These are phyloP conservation scores for Brotogeris chrysoptera DNA, from an alignment of 2,797 vertebrate species.

Conservation along the genomic window DNA sequence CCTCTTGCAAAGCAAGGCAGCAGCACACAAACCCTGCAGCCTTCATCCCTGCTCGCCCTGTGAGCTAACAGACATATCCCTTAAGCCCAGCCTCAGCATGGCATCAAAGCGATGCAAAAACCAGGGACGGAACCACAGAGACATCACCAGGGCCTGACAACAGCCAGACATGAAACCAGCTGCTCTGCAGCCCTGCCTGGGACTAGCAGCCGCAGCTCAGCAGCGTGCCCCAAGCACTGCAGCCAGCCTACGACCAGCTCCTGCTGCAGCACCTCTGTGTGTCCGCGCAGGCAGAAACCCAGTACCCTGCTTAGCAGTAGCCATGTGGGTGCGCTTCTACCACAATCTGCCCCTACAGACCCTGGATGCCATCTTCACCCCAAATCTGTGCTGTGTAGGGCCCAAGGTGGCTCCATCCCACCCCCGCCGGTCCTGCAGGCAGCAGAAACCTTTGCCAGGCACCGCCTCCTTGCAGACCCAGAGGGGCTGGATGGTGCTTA, in stretches of 20 bases:
- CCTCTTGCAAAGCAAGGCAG: background rate
- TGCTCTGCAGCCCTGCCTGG: fast-evolving
- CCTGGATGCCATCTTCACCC: background rate
- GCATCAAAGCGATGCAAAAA: background rate
- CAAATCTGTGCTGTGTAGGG: background rate
- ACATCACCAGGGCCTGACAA: background rate
- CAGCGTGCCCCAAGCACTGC: fast-evolving
- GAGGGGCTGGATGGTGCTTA: background rate
- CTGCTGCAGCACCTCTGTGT: fast-evolving
- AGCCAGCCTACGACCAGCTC: fast-evolving
- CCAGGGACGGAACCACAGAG: background rate
- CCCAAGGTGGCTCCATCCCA: fast-evolving
- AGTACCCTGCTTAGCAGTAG: background rate
- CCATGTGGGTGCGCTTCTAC: background rate
- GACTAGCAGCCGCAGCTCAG: fast-evolving
- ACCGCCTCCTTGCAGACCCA: background rate
- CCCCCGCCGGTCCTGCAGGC: background rate
- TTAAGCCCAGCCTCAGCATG: background rate
- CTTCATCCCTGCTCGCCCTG: background rate
- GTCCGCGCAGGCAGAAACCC: background rate
- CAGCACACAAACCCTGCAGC: background rate
- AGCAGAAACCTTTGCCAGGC: background rate
- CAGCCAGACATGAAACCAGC: background rate
- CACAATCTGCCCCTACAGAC: background rate
- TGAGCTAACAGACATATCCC: background rate